Evolutionary conservation across 1,140 invertebrate species (phyloP).

Genomic region (Parapsyche elsis): DNA sequence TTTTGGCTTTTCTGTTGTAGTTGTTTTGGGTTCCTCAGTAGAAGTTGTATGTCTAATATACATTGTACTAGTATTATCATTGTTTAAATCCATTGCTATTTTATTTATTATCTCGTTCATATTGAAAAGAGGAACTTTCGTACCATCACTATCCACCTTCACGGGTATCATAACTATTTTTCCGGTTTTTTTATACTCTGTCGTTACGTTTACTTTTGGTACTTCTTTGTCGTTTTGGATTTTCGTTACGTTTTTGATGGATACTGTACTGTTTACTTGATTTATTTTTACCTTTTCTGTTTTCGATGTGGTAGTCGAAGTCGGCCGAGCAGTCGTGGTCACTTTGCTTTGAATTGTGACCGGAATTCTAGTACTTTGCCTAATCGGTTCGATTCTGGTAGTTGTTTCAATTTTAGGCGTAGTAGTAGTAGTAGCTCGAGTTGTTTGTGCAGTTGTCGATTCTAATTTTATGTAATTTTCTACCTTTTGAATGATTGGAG

Average conservation of each 20-base stretch:
- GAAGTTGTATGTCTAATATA: constrained; percentile 45
- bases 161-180: neutral
- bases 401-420: constrained; percentile 39
- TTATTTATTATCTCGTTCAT: constrained; percentile 29
- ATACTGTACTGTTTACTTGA: neutral
- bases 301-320: constrained; percentile 21
- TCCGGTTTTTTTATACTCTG: neutral
- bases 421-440: constrained; percentile 42
- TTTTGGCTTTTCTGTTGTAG: constrained; percentile 38
- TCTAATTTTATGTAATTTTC: constrained; percentile 52
- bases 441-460: constrained; percentile 41
- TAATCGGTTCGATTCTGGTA: constrained; percentile 3
- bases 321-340: constrained; percentile 47
- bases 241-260: neutral
- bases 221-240: neutral
- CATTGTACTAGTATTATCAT: constrained; percentile 52
- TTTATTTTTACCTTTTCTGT: neutral
- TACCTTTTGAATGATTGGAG: constrained; percentile 58
- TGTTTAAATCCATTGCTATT: constrained; percentile 58
- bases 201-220: constrained; percentile 1
- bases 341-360: constrained; percentile 2
- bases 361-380: constrained; percentile 8
- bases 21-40: constrained; percentile 42
- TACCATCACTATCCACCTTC: neutral
- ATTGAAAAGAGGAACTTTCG: constrained; percentile 18